These are phyloP conservation scores for Anas georgica DNA, from an alignment of 2,797 vertebrate genomes.

Conservation along the genomic window DNA sequence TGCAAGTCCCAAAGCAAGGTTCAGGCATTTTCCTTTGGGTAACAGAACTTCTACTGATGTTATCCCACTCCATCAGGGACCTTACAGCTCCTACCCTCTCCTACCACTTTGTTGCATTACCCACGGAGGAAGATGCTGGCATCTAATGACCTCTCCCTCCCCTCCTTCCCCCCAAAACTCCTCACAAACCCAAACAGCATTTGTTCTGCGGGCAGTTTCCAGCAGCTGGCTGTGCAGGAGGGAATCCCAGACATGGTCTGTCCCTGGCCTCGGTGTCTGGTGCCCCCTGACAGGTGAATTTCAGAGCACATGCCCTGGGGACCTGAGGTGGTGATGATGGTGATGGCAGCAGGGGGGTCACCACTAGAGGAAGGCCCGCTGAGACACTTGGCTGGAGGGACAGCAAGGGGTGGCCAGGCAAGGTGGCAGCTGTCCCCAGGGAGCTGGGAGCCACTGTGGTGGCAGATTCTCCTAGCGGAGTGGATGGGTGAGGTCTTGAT, in stretches of 20 bases:
- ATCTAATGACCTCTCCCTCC: neutral
- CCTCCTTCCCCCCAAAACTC: neutral
- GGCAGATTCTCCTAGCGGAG: neutral
- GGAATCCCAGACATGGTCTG: neutral
- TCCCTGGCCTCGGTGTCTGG: neutral
- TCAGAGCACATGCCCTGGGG: accelerated
- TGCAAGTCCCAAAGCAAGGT: neutral
- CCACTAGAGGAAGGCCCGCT: accelerated
- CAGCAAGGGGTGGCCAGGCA: accelerated
- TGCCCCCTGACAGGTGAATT: neutral
- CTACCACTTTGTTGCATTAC: neutral
- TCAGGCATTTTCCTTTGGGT: neutral
- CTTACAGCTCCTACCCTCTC: neutral
- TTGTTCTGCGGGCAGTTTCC: neutral
- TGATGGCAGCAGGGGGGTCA: neutral
- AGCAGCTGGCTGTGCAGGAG: neutral
- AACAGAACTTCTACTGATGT: neutral
- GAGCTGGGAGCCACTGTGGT: neutral
- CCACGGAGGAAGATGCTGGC: neutral
- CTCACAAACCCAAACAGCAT: neutral
- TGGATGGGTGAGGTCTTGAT: neutral
- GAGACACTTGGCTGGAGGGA: accelerated
- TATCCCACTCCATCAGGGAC: neutral
- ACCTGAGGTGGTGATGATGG: no score
- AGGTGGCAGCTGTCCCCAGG: neutral